Evolutionary conservation across 2,888 invertebrate species (phyloP).

Genomic region (Tetranychus piercei): DNA sequence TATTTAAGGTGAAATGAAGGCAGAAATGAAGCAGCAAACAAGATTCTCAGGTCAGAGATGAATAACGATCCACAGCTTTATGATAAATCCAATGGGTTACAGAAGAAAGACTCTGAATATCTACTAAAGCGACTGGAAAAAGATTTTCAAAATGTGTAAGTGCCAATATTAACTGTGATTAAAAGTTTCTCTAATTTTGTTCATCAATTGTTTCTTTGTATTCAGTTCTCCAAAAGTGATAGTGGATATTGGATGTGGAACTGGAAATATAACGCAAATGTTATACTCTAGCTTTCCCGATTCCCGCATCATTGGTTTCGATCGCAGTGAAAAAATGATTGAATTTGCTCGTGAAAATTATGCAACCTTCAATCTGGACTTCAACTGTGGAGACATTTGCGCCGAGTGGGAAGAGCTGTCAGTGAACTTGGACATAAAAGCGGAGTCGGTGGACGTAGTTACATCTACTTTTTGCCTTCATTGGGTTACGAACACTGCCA

Average conservation of each 20-base stretch:
- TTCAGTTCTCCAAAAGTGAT: slow-evolving; percentile 19
- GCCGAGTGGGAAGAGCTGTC: slow-evolving; percentile 11
- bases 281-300: slow-evolving; percentile 2
- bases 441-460: slow-evolving; percentile 12
- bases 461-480: slow-evolving; percentile 22
- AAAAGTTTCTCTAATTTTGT: background rate
- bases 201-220: background rate
- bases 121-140: slow-evolving; percentile 10
- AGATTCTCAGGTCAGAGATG: background rate
- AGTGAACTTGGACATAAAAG: slow-evolving; percentile 1
- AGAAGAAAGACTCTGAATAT: slow-evolving; percentile 14
- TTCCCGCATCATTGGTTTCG: slow-evolving; percentile 18
- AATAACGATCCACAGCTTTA: slow-evolving; percentile 17
- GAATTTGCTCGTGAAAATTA: slow-evolving; percentile 20
- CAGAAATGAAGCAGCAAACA: no score
- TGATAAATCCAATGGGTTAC: slow-evolving; percentile 16
- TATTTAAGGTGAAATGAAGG: no score
- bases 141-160: slow-evolving; percentile 14
- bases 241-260: slow-evolving; percentile 22
- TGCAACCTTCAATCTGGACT: slow-evolving; percentile 4
- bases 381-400: slow-evolving; percentile 11
- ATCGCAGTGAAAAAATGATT: slow-evolving; percentile 21
- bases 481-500: slow-evolving; percentile 20
- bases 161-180: background rate
- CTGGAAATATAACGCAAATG: slow-evolving; percentile 18